Conservation (phyloP, 2,888 invertebrate genomes). For the Notodonta ziczac region DNA sequence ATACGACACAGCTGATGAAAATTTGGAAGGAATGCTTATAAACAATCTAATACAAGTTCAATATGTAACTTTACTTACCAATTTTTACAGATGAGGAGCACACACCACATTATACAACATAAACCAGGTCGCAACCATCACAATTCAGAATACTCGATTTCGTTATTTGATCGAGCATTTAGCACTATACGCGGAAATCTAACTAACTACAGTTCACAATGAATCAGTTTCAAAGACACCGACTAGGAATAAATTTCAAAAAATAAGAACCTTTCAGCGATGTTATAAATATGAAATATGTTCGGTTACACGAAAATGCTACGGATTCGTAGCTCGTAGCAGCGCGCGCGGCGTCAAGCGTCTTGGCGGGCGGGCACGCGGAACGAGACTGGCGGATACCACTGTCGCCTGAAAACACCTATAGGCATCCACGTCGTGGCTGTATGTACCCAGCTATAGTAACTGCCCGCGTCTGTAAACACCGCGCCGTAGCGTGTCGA, state of each 20-base stretch:
- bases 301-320: slow-evolving; percentile 22
- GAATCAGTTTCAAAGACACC: slow-evolving; percentile 17
- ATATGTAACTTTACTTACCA: slow-evolving; percentile 37
- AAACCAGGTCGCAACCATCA: slow-evolving; percentile 38
- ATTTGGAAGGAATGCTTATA: no score
- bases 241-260: background rate
- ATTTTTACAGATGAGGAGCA: slow-evolving; percentile 20
- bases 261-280: background rate
- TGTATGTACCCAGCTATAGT: slow-evolving; percentile 16
- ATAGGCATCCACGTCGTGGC: slow-evolving; percentile 17
- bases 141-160: slow-evolving; percentile 32
- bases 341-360: slow-evolving; percentile 44
- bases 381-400: slow-evolving; percentile 56
- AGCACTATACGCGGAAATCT: slow-evolving; percentile 27
- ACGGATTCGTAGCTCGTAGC: slow-evolving; percentile 60
- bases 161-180: slow-evolving; percentile 46
- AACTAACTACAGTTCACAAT: slow-evolving; percentile 30
- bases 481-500: slow-evolving; percentile 44
- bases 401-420: slow-evolving; percentile 35
- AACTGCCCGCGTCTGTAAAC: slow-evolving; percentile 55
- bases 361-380: slow-evolving; percentile 50
- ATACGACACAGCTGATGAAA: no score
- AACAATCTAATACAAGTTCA: background rate
- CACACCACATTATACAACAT: slow-evolving; percentile 19
- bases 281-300: background rate